Conservation (phyloP, 2,797 vertebrate species). For the Siniperca undulata region DNA sequence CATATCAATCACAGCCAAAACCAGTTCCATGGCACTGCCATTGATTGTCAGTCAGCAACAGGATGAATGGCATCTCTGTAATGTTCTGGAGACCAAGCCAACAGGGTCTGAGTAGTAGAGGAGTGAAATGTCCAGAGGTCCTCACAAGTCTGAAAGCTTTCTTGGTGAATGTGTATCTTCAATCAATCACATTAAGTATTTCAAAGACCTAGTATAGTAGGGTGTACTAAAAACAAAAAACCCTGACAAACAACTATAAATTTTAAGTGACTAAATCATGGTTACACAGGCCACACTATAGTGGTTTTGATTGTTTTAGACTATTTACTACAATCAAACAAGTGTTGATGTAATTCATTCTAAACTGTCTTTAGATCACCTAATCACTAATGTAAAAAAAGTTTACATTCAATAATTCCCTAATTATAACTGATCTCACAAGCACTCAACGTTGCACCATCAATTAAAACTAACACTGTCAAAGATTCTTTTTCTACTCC, state of each 20-base stretch:
- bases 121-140: conserved; percentile 34
- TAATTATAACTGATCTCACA: not conserved
- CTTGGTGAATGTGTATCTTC: conserved; percentile 13
- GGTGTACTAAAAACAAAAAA: conserved; percentile 6
- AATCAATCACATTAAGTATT: conserved; percentile 13
- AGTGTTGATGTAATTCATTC: not conserved
- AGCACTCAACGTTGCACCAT: not conserved
- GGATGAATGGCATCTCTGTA: conserved; percentile 70
- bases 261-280: not conserved
- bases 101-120: conserved; percentile 28
- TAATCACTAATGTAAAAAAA: not conserved
- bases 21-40: conserved; percentile 54
- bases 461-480: not conserved
- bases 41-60: conserved; percentile 71
- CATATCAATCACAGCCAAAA: conserved; percentile 76
- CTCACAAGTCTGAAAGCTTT: conserved; percentile 28
- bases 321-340: no score
- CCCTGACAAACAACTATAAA: not conserved
- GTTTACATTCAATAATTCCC: not conserved
- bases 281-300: not conserved
- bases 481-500: not conserved
- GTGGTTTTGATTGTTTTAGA: not conserved
- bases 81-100: conserved; percentile 53
- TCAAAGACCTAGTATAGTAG: not conserved
- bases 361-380: not conserved